phyloP scores from a whole-genome alignment of 2,113 vertebrate species.

The Sylvilagus bachmani region DNA sequence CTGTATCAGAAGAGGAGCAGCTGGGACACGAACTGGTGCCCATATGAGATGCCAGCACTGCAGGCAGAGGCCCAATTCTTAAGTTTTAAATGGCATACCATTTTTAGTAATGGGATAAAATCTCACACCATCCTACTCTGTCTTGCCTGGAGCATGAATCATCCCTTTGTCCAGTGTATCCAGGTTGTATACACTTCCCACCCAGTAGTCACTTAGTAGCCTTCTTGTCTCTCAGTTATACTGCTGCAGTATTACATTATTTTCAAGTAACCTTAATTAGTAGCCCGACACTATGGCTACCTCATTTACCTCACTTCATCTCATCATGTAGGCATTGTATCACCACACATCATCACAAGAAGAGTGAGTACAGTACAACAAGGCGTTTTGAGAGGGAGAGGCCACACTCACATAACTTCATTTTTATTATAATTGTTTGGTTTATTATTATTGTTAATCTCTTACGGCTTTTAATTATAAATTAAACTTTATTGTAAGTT shows the following conservation, averaged over 20 bases:
- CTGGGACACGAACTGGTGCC: too few relatives aligned
- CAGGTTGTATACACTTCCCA: background rate
- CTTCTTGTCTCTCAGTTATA: background rate
- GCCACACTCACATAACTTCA: background rate
- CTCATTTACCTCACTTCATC: background rate
- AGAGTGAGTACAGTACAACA: background rate
- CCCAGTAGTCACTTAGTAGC: background rate
- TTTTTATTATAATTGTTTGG: background rate
- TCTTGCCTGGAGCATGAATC: background rate
- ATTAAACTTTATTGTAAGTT: background rate
- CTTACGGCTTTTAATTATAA: background rate
- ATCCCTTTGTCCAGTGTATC: background rate
- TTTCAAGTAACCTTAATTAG: background rate
- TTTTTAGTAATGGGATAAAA: background rate
- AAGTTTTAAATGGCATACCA: background rate
- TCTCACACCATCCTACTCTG: background rate
- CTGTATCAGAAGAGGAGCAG: too few relatives aligned
- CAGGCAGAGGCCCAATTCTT: background rate
- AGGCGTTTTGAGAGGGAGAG: background rate
- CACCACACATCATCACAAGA: background rate
- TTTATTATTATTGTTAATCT: background rate
- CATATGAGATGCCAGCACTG: too few relatives aligned
- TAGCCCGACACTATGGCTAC: background rate
- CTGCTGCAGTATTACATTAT: too few relatives aligned
- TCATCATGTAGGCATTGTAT: background rate